phyloP scores from a whole-genome alignment of 2,113 vertebrate genomes.

The Verasper variegatus region DNA sequence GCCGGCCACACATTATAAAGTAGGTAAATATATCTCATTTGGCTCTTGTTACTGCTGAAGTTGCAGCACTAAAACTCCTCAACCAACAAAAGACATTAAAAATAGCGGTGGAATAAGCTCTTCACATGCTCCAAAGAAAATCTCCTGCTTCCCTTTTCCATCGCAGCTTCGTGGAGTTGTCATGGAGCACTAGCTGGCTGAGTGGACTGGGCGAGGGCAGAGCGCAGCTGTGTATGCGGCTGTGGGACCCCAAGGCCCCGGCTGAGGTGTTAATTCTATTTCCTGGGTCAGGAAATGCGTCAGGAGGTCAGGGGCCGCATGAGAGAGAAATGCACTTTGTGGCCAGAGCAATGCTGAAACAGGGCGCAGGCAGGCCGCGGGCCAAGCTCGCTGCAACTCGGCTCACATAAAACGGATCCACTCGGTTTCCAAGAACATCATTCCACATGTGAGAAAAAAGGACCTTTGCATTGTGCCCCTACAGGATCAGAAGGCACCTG shows the following conservation, averaged over 20 bases:
- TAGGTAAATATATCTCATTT: conserved; percentile 37
- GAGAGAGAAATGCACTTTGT: conserved; percentile 60
- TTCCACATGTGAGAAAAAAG: conserved; percentile 8
- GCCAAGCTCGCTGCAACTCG: conserved; percentile 53
- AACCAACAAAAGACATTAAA: conserved; percentile 18
- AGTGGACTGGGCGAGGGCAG: conserved; percentile 35
- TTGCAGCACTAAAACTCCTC: conserved; percentile 25
- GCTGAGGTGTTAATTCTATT: conserved; percentile 85
- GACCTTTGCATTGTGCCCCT: background rate
- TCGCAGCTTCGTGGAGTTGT: conserved; percentile 10
- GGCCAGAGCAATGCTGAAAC: conserved; percentile 47
- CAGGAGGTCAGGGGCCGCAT: conserved; percentile 73
- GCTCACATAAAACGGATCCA: conserved; percentile 63
- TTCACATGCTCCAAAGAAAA: conserved; percentile 27
- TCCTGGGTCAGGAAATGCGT: conserved; percentile 84
- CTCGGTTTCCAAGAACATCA: conserved; percentile 63
- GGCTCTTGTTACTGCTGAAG: conserved; percentile 35
- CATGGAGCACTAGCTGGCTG: conserved; percentile 12
- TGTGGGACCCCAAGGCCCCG: conserved; percentile 63
- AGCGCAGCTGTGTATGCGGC: conserved; percentile 75
- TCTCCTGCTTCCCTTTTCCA: background rate
- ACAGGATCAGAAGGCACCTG: conserved; percentile 21
- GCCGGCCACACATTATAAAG: background rate
- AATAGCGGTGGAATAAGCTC: conserved; percentile 12
- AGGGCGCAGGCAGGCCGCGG: conserved; percentile 41